These are phyloP conservation scores for Notolepis coatsorum DNA, from an alignment of 2,797 vertebrate genomes.

Conservation along the genomic window DNA sequence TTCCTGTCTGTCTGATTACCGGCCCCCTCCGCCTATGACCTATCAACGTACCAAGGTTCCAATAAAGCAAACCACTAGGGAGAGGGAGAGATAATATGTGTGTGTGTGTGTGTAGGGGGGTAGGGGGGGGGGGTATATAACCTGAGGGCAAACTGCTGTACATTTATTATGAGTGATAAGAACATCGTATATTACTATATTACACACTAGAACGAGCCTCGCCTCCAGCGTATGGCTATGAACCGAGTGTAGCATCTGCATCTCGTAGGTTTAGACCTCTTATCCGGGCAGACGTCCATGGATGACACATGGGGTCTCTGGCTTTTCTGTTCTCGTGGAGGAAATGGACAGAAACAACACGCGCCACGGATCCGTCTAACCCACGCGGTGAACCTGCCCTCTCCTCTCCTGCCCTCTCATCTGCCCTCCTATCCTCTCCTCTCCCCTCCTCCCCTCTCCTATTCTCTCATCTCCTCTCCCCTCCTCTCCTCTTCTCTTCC, in stretches of 20 bases:
- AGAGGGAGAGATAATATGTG: neutral
- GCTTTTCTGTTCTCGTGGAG: neutral
- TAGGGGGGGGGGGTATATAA: neutral
- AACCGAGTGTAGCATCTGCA: neutral
- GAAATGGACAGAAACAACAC: neutral
- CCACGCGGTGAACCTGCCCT: no score
- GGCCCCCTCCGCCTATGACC: no score
- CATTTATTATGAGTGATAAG: neutral
- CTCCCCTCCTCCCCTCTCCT: no score
- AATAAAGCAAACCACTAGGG: no score
- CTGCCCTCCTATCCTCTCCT: no score
- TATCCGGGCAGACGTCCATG: neutral
- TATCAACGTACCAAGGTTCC: no score
- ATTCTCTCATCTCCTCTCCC: no score
- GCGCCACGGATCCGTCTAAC: no score
- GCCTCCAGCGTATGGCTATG: neutral
- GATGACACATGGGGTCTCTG: conserved; percentile 1
- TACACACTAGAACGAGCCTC: neutral
- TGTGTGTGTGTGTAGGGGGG: neutral
- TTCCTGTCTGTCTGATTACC: no score
- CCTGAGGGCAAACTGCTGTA: conserved; percentile 5
- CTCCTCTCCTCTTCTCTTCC: no score
- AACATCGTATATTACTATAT: neutral
- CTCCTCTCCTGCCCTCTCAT: no score
- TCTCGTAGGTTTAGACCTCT: neutral